Evolutionary conservation across 2,797 vertebrate genomes (phyloP).

Genomic region (Mus spretus): DNA sequence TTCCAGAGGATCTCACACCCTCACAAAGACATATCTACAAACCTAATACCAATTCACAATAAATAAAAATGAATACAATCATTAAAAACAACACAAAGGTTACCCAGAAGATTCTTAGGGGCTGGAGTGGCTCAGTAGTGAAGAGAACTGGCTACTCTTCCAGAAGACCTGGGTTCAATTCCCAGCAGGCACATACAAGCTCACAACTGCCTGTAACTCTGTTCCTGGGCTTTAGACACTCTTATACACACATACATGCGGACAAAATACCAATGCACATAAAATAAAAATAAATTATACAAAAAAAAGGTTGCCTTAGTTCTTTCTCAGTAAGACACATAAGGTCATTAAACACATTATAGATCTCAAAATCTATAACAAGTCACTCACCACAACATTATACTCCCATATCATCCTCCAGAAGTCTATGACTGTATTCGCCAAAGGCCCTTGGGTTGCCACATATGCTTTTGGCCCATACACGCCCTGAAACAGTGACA

Average conservation of each 20-base stretch:
- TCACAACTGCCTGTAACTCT: background rate
- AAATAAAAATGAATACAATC: background rate
- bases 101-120: background rate
- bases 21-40: background rate
- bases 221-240: background rate
- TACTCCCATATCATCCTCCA: slow-evolving; percentile 99
- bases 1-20: background rate
- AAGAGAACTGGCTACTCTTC: background rate
- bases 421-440: slow-evolving; percentile 98
- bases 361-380: slow-evolving; percentile 15
- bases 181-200: background rate
- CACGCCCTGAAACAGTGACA: slow-evolving; percentile 92
- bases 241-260: background rate
- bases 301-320: background rate
- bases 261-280: background rate
- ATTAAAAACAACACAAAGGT: background rate
- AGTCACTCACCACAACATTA: slow-evolving; percentile 94
- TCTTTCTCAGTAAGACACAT: slow-evolving; percentile 27
- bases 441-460: slow-evolving; percentile 97
- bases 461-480: slow-evolving; percentile 96
- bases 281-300: background rate
- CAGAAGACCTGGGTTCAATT: background rate
- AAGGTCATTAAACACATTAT: background rate
- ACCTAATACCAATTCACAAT: background rate
- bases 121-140: background rate